phyloP scores from a whole-genome alignment of 1,140 invertebrate genomes.

The Microplitis demolitor region DNA sequence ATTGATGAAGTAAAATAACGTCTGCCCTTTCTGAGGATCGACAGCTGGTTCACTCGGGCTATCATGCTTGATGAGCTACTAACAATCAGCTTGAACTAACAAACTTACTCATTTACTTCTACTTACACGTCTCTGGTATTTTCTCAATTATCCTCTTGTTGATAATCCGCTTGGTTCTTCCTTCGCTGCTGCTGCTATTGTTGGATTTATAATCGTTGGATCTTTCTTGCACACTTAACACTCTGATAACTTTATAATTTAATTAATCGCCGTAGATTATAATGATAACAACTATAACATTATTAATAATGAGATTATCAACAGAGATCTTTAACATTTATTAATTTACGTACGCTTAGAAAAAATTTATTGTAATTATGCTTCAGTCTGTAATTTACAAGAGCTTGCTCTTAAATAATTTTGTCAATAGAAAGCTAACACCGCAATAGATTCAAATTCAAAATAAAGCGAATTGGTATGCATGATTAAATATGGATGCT shows the following conservation, averaged over 20 bases:
- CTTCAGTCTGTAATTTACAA: too few species aligned
- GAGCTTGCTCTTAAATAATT: too few species aligned
- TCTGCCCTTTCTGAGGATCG: conserved; percentile 23
- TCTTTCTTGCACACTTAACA: neutral
- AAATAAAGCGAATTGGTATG: too few species aligned
- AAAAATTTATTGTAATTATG: too few species aligned
- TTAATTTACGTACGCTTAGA: too few species aligned
- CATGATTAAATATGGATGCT: too few species aligned
- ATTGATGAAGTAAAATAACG: neutral
- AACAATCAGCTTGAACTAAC: neutral
- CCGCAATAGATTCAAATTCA: too few species aligned
- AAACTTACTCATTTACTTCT: neutral
- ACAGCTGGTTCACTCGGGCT: conserved; percentile 14
- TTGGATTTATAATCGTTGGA: neutral
- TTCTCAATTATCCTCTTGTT: neutral
- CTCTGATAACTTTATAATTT: neutral
- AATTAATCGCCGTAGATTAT: neutral
- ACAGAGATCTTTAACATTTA: too few species aligned
- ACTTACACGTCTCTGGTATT: neutral
- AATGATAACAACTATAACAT: neutral
- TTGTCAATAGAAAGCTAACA: too few species aligned
- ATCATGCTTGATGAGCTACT: conserved; percentile 29
- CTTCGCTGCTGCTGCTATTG: neutral
- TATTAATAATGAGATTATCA: neutral
- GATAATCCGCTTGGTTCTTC: conserved; percentile 1